Percentiles rank a stretch among this genome's conserved stretches.
phyloP scores from a whole-genome alignment of 2,797 vertebrate genomes.

The Valencia hispanica region DNA sequence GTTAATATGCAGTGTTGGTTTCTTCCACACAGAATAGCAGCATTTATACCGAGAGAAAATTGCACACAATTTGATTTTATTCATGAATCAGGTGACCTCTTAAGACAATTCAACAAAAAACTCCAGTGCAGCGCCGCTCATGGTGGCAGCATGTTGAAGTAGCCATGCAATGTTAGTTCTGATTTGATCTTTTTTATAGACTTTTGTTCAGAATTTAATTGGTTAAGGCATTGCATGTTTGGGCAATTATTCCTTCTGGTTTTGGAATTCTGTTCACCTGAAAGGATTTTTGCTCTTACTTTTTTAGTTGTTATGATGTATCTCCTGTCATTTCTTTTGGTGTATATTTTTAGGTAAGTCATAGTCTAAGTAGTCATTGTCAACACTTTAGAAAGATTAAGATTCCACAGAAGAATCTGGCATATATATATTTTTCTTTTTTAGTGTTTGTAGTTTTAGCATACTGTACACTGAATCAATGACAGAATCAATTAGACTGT shows the following conservation, averaged over 20 bases:
- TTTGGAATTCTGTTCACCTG: not conserved
- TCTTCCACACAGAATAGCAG: not conserved
- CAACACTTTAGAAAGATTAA: no score
- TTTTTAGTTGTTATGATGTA: no score
- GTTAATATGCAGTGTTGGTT: not conserved
- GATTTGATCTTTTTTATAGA: not conserved
- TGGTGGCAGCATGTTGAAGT: no score
- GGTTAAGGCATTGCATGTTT: not conserved
- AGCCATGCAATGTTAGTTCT: not conserved
- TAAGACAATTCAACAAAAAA: not conserved
- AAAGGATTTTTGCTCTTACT: no score
- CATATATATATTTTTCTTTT: no score
- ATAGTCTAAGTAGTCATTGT: no score
- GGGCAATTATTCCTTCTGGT: not conserved
- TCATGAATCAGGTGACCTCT: not conserved
- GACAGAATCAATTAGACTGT: no score
- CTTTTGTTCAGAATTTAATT: not conserved
- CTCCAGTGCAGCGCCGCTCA: not conserved
- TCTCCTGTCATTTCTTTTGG: no score
- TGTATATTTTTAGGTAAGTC: no score
- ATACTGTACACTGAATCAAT: no score
- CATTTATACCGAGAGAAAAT: not conserved
- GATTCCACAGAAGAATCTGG: no score
- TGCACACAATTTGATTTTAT: not conserved
- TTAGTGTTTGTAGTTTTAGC: no score